These are phyloP conservation scores for Pollenia labialis DNA, from an alignment of 2,888 invertebrate species.

Conservation along the genomic window DNA sequence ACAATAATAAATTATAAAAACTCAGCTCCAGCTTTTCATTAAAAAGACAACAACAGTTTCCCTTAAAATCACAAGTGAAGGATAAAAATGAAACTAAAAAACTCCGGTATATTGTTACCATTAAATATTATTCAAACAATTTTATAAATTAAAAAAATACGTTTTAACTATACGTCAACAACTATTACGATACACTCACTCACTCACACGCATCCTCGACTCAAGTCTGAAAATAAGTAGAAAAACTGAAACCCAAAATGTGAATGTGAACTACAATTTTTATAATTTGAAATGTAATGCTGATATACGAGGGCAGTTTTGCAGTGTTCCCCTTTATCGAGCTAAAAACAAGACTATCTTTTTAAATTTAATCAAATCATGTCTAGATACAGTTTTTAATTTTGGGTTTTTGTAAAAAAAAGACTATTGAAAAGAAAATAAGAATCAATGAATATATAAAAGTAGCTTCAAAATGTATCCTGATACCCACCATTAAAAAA, in stretches of 20 bases:
- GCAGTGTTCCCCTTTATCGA: too few species aligned
- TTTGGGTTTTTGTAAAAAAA: too few species aligned
- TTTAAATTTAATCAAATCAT: too few species aligned
- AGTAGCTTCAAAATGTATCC: too few species aligned
- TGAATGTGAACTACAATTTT: constrained; percentile 1
- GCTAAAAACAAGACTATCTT: too few species aligned
- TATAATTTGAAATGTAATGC: constrained; percentile 17
- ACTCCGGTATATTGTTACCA: not conserved
- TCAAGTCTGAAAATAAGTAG: not conserved
- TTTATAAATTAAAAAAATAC: constrained; percentile 44
- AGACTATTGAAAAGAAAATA: too few species aligned
- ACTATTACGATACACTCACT: constrained; percentile 10
- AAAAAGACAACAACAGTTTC: constrained; percentile 28
- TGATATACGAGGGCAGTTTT: not conserved
- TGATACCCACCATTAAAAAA: too few species aligned
- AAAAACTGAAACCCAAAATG: not conserved
- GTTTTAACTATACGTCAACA: constrained; percentile 46
- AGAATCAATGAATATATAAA: too few species aligned
- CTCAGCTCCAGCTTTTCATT: constrained; percentile 23
- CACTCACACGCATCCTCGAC: not conserved
- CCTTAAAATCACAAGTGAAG: constrained; percentile 25
- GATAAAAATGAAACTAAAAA: not conserved
- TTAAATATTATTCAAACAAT: constrained; percentile 47
- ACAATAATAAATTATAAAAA: constrained; percentile 16
- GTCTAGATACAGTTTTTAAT: too few species aligned